A percentile compares a stretch with the other conserved stretches of the same genome.
These are phyloP conservation scores for Acanthosepion esculentum DNA, from an alignment of 2,888 invertebrate genomes.

Conservation along the genomic window DNA sequence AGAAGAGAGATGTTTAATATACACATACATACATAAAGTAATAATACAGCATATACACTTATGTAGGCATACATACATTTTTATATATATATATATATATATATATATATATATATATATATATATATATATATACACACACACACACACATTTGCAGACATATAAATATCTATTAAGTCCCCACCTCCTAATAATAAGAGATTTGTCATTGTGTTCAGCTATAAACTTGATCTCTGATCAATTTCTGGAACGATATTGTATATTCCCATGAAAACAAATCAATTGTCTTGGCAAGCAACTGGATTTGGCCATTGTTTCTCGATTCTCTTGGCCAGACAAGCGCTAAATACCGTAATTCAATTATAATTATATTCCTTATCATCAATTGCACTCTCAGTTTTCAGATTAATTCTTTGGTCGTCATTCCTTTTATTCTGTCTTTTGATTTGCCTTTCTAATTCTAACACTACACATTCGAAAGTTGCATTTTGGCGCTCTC, in stretches of 20 bases:
- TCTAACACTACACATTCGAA: too few relatives aligned
- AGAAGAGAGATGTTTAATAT: too few relatives aligned
- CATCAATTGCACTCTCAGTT: neutral
- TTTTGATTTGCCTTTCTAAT: neutral
- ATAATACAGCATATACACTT: too few relatives aligned
- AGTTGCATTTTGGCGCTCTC: too few relatives aligned
- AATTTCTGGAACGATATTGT: constrained; percentile 22
- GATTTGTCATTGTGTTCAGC: neutral
- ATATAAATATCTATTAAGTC: too few relatives aligned
- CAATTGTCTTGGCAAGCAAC: constrained; percentile 16
- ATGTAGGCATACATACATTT: too few relatives aligned
- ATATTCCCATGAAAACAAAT: neutral
- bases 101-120: too few relatives aligned
- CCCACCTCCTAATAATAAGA: neutral
- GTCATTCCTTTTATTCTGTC: neutral
- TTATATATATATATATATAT: too few relatives aligned
- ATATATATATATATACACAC: too few relatives aligned
- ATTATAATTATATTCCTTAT: neutral
- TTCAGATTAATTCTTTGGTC: neutral
- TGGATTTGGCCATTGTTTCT: neutral
- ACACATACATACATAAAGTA: too few relatives aligned
- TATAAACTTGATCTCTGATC: neutral
- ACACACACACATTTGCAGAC: too few relatives aligned
- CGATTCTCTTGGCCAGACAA: neutral
- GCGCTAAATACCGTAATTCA: neutral